Conservation (phyloP, 2,113 vertebrate species). For the Leptodactylus fuscus region DNA sequence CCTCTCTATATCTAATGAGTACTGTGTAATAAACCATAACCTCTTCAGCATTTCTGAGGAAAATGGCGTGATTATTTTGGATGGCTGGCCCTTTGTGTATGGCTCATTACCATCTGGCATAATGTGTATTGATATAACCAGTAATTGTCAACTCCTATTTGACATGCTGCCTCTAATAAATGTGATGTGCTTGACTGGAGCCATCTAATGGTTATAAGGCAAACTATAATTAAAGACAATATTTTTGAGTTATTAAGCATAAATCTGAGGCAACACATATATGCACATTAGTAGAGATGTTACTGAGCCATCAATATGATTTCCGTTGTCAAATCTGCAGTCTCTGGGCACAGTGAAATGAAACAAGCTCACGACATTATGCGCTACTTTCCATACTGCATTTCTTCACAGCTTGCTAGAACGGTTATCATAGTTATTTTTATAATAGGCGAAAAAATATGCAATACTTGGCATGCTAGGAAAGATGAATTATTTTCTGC, state of each 20-base stretch:
- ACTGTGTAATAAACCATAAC: slow-evolving; percentile 88
- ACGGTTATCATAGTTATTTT: slow-evolving; percentile 47
- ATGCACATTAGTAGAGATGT: slow-evolving; percentile 53
- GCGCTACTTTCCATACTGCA: slow-evolving; percentile 17
- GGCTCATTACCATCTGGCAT: slow-evolving; percentile 93
- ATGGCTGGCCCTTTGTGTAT: slow-evolving; percentile 83
- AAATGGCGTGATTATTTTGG: slow-evolving; percentile 85
- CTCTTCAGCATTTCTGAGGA: slow-evolving; percentile 83
- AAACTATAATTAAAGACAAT: slow-evolving; percentile 76
- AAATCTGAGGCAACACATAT: slow-evolving; percentile 45
- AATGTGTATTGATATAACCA: slow-evolving; percentile 94
- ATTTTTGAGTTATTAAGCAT: slow-evolving; percentile 56
- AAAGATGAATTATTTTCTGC: slow-evolving; percentile 40
- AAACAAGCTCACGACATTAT: slow-evolving; percentile 1
- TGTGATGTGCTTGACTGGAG: slow-evolving; percentile 84
- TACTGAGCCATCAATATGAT: slow-evolving; percentile 41
- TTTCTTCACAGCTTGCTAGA: slow-evolving; percentile 48
- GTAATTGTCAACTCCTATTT: slow-evolving; percentile 94
- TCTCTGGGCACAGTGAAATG: slow-evolving; percentile 13
- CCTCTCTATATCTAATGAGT: slow-evolving; percentile 82
- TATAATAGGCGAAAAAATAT: slow-evolving; percentile 50
- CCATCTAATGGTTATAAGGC: slow-evolving; percentile 78
- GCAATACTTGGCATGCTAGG: slow-evolving; percentile 52
- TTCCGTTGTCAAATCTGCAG: slow-evolving; percentile 37
- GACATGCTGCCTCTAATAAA: slow-evolving; percentile 97